Conservation (phyloP, 2,888 invertebrate genomes). For the Mesorhabditis spiculigera region DNA sequence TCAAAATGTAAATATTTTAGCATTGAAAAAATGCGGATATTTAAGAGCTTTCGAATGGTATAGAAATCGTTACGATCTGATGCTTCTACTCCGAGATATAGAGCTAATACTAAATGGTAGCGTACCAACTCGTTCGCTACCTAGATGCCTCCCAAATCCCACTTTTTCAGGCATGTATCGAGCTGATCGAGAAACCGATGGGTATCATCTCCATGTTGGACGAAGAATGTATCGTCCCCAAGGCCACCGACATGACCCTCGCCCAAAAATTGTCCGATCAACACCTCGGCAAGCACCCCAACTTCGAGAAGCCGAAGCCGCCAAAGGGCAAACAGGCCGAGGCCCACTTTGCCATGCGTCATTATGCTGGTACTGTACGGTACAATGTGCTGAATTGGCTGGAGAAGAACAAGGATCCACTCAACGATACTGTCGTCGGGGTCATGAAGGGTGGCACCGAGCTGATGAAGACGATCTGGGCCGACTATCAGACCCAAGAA, state of each 20-base stretch:
- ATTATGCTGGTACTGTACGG: slow-evolving; percentile 61
- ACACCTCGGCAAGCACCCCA: slow-evolving; percentile 55
- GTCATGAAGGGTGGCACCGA: slow-evolving; percentile 70
- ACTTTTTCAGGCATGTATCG: slow-evolving; percentile 83
- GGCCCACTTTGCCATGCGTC: slow-evolving; percentile 62
- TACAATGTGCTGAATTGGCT: slow-evolving; percentile 92
- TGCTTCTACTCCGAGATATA: no score
- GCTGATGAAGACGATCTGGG: slow-evolving; percentile 74
- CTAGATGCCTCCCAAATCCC: no score
- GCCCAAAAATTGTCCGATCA: slow-evolving; percentile 50
- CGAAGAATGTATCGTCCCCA: slow-evolving; percentile 56
- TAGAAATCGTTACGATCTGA: no score
- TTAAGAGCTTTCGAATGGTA: no score
- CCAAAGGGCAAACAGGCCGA: slow-evolving; percentile 60
- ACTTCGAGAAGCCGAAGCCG: slow-evolving; percentile 58
- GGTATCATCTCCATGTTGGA: slow-evolving; percentile 55
- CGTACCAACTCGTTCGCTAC: no score
- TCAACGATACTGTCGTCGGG: slow-evolving; percentile 98
- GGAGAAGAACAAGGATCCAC: slow-evolving; percentile 99
- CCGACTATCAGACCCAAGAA: slow-evolving; percentile 68
- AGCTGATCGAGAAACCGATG: slow-evolving; percentile 77
- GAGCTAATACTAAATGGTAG: no score
- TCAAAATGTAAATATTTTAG: slow-evolving; percentile 64
- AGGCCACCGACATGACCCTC: slow-evolving; percentile 46
- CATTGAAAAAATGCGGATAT: neutral